Evolutionary conservation across 2,888 invertebrate species (phyloP).

Genomic region (Diarsia dahlii): DNA sequence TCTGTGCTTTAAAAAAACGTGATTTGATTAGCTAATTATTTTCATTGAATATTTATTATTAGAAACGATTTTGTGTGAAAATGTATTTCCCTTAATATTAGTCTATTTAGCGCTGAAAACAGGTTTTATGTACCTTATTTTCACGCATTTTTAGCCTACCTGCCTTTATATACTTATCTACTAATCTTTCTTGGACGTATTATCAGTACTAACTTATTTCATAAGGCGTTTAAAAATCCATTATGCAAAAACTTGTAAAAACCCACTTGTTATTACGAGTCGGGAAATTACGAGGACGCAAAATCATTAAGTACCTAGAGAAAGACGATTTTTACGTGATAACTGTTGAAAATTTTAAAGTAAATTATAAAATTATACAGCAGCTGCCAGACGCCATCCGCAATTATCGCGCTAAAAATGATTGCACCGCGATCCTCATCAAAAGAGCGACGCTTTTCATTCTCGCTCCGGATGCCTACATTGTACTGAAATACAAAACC

Average conservation of each 20-base stretch:
- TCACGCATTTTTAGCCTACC: too few relatives aligned
- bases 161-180: background rate
- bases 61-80: too few relatives aligned
- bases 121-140: too few relatives aligned
- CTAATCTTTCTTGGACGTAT: too few relatives aligned
- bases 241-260: conserved; percentile 10
- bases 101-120: too few relatives aligned
- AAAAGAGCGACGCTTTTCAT: conserved; percentile 76
- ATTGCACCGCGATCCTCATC: conserved; percentile 73
- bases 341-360: conserved; percentile 61
- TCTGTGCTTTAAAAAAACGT: too few relatives aligned
- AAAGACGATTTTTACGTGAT: conserved; percentile 35
- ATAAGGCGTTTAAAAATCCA: conserved; percentile 9
- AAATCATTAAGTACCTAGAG: conserved; percentile 32
- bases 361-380: conserved; percentile 56
- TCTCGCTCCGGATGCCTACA: conserved; percentile 45
- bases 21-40: too few relatives aligned
- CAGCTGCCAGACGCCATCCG: conserved; percentile 70
- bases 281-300: conserved; percentile 20
- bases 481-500: conserved; percentile 47
- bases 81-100: too few relatives aligned
- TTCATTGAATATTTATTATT: too few relatives aligned
- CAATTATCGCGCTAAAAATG: conserved; percentile 78
- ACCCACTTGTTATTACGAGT: background rate
- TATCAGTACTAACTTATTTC: background rate